Evolutionary conservation across 2,113 vertebrate species (phyloP), one percentile per base, ranked within the genome.

Genomic region (Chaetura pelagica): DNA sequence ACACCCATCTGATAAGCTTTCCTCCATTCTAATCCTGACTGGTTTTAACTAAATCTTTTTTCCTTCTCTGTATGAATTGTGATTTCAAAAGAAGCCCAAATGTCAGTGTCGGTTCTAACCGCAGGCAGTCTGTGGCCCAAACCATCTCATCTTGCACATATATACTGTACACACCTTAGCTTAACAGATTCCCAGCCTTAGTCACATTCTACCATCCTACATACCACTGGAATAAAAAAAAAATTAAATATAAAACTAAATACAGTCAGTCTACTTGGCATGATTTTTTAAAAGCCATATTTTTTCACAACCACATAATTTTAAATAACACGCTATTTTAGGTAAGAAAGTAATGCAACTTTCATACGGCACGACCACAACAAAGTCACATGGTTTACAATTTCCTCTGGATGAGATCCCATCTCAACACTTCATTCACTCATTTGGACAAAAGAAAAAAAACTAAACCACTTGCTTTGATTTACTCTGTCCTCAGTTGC

Each of bases 381-480:
- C 14, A 57, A 94, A 88, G 54, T 82, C 49, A 46, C 19, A 62
- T 8, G 9, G 35, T 94, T 91, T 84, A 79, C 0, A 0, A 19
- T 59, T 79, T 87, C 77, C 44, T 66, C 44, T 86, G 59, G 72
- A 48, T 54, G 15, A 72, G 7, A 32, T 62, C 40, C 55, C 30
- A 72, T 32, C 79, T 84, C 55, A 84, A 59, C 78, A 88, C 79
- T 77, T 93, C 44, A 81, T 90, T 77, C 83, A 76, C 12, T 92
- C 35, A 57, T 68, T 89, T 7, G 8, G 57, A n/a, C 48, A 82
- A 61, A 87, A 57, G 8, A 6, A 14, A 67, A 52, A 35, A 29
- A 32, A 69, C 40, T 13, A 42, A 42, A 42, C 40, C 14, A 75
- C 26, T 66, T 89, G 64, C 48, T 86, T 67, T 2, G 0, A 27